Evolutionary conservation across 2,113 vertebrate genomes (phyloP).

Genomic region (Lycocorax pyrrhopterus): DNA sequence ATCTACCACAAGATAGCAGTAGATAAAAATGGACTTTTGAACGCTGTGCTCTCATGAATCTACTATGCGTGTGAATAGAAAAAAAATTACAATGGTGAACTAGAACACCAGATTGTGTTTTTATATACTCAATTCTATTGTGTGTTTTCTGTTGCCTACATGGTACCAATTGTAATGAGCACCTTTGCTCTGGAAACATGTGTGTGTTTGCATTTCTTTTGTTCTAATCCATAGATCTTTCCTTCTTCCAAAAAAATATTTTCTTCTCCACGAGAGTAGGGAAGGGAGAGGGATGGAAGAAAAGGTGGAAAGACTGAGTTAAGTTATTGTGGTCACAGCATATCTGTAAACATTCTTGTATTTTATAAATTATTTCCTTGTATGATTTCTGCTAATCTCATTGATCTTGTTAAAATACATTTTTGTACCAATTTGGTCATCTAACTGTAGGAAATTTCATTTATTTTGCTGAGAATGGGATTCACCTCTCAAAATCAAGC

Average conservation of each 20-base stretch:
- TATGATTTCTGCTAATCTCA: neutral
- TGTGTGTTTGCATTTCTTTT: neutral
- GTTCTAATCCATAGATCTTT: neutral
- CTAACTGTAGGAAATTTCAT: neutral
- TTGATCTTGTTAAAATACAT: neutral
- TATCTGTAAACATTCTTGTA: neutral
- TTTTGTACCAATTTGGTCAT: neutral
- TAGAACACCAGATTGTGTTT: neutral
- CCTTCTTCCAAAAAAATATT: neutral
- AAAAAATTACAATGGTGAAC: neutral
- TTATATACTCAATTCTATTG: neutral
- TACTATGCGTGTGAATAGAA: neutral
- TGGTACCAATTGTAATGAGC: neutral
- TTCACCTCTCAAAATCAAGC: neutral
- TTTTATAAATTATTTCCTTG: neutral
- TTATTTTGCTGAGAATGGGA: neutral
- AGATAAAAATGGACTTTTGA: neutral
- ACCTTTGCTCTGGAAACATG: neutral
- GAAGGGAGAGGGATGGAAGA: neutral
- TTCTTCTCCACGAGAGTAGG: neutral
- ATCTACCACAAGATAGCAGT: neutral
- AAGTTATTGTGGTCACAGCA: neutral
- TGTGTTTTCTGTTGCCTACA: neutral
- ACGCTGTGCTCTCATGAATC: neutral
- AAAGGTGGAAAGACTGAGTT: neutral